These are phyloP conservation scores for Hydrozoanthus tunicans DNA, from an alignment of 64 coral and sea anemone genomes.

Conservation along the genomic window DNA sequence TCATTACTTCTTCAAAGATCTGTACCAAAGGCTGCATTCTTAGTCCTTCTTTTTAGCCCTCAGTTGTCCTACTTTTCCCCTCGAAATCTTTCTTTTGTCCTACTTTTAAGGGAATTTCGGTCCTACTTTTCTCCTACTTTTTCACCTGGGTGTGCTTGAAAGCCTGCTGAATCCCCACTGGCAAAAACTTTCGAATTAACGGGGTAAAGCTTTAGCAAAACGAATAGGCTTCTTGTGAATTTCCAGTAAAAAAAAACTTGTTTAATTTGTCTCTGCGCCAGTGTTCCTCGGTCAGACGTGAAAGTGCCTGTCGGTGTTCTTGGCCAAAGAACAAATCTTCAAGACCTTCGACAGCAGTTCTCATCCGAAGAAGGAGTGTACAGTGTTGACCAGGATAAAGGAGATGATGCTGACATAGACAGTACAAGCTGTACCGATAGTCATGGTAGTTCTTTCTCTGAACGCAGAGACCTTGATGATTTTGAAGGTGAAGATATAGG, in stretches of 20 bases:
- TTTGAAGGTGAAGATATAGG: conserved; percentile 87
- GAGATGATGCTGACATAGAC: conserved; percentile 81
- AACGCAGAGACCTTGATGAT: conserved; percentile 80
- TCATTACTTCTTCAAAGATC: too few relatives aligned
- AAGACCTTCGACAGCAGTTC: conserved; percentile 56
- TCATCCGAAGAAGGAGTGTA: conserved; percentile 49
- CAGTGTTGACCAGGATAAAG: conserved; percentile 76
- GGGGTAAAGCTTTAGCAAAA: too few relatives aligned
- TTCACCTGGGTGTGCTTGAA: too few relatives aligned
- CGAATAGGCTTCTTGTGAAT: too few relatives aligned
- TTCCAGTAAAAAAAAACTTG: background rate
- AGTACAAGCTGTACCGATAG: conserved; percentile 94
- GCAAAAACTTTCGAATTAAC: too few relatives aligned
- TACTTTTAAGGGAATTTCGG: too few relatives aligned
- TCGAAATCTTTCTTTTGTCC: too few relatives aligned
- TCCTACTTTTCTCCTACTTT: too few relatives aligned
- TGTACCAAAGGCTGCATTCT: too few relatives aligned
- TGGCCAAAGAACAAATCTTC: conserved; percentile 53
- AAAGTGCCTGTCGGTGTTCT: conserved; percentile 34
- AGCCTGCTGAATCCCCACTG: too few relatives aligned
- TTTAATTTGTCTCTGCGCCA: background rate
- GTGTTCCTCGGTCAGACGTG: conserved; percentile 47
- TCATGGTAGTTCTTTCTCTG: conserved; percentile 92
- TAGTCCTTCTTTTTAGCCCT: too few relatives aligned
- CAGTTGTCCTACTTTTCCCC: too few relatives aligned